phyloP scores from a whole-genome alignment of 1,140 invertebrate genomes.

The Tetraneura akinire region DNA sequence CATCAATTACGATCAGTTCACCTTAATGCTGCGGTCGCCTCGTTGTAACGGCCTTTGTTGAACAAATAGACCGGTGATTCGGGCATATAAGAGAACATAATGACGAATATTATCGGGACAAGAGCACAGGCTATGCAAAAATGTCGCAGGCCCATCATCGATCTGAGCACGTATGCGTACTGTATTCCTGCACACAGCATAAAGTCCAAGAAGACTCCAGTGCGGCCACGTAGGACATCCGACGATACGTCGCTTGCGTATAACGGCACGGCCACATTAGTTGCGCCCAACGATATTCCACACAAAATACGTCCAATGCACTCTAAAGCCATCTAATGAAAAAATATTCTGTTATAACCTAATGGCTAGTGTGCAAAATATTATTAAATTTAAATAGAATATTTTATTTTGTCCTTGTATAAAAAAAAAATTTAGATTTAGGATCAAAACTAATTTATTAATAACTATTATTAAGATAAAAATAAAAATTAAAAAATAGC shows the following conservation, averaged over 20 bases:
- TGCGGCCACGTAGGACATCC: slow-evolving; percentile 64
- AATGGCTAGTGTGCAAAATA: no score
- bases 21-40: slow-evolving; percentile 57
- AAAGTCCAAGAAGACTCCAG: slow-evolving; percentile 65
- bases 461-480: no score
- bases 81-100: slow-evolving; percentile 61
- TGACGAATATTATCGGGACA: slow-evolving; percentile 61
- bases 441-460: no score
- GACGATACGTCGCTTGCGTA: slow-evolving; percentile 60
- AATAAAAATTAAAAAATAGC: no score
- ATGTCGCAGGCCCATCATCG: slow-evolving; percentile 59
- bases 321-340: slow-evolving; percentile 53
- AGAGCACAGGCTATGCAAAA: slow-evolving; percentile 58
- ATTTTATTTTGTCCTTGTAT: no score
- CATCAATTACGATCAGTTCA: slow-evolving; percentile 34
- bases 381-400: no score
- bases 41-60: slow-evolving; percentile 52
- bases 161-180: slow-evolving; percentile 61
- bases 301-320: slow-evolving; percentile 68
- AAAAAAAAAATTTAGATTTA: no score
- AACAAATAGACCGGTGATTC: slow-evolving; percentile 59
- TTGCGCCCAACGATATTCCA: slow-evolving; percentile 67
- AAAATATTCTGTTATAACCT: no score
- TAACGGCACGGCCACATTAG: slow-evolving; percentile 66
- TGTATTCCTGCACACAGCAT: slow-evolving; percentile 65